phyloP scores from a whole-genome alignment of 2,797 vertebrate species.

The Crenuchus spilurus region DNA sequence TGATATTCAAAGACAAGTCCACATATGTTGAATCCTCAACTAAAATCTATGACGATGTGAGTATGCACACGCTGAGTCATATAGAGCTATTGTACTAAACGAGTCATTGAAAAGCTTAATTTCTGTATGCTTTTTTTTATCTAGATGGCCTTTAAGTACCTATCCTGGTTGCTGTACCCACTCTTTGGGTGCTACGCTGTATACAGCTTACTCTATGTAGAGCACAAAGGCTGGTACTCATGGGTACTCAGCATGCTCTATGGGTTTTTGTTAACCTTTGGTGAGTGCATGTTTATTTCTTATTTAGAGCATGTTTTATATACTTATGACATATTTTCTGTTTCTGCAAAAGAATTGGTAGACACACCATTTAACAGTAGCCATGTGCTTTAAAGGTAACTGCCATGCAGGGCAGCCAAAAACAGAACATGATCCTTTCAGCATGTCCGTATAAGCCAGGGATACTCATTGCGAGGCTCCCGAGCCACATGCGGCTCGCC shows the following conservation, averaged over 20 bases:
- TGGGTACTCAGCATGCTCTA: slow-evolving; percentile 97
- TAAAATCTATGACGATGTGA: slow-evolving; percentile 94
- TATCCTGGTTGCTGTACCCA: slow-evolving; percentile 94
- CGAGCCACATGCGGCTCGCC: too few relatives aligned
- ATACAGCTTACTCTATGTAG: slow-evolving; percentile 94
- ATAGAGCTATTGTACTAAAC: neutral
- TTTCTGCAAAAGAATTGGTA: too few relatives aligned
- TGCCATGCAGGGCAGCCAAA: too few relatives aligned
- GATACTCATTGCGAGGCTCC: too few relatives aligned
- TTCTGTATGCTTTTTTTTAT: slow-evolving; percentile 26
- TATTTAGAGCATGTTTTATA: neutral
- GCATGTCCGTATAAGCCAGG: too few relatives aligned
- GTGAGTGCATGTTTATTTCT: slow-evolving; percentile 74
- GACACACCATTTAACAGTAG: too few relatives aligned
- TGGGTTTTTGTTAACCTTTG: slow-evolving; percentile 95
- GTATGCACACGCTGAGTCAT: slow-evolving; percentile 52
- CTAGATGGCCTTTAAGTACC: slow-evolving; percentile 95
- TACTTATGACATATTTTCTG: too few relatives aligned
- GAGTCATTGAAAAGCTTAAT: neutral
- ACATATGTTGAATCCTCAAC: slow-evolving; percentile 93
- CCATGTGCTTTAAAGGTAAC: too few relatives aligned
- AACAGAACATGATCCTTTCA: too few relatives aligned
- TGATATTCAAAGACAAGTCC: slow-evolving; percentile 90
- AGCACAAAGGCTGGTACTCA: slow-evolving; percentile 99
- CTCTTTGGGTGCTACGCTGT: slow-evolving; percentile 92